Evolutionary conservation across 1,140 invertebrate species (phyloP).

Genomic region (Ostrea denselamellosa): DNA sequence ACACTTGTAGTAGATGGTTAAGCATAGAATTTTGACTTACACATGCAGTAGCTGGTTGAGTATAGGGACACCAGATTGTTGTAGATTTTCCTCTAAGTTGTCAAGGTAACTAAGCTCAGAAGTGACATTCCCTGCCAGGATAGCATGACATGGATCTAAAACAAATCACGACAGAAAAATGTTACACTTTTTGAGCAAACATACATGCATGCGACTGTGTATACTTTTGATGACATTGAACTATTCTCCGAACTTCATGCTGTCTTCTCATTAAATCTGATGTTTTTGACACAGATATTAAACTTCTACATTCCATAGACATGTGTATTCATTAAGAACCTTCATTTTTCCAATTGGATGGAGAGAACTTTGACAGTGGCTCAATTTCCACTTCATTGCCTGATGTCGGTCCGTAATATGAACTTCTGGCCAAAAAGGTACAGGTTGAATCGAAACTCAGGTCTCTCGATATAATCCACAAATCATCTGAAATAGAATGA

Average conservation of each 20-base stretch:
- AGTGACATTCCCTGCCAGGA: constrained; percentile 67
- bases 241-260: too few relatives aligned
- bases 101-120: constrained; percentile 68
- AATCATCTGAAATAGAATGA: constrained; percentile 65
- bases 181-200: too few relatives aligned
- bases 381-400: constrained; percentile 70
- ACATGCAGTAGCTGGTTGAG: constrained; percentile 64
- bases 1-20: too few relatives aligned
- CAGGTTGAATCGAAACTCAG: constrained; percentile 61
- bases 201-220: too few relatives aligned
- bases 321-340: constrained; percentile 43
- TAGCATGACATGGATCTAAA: constrained; percentile 68
- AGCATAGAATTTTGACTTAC: constrained; percentile 32
- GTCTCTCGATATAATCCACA: constrained; percentile 70
- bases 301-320: too few relatives aligned
- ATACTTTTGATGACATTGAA: too few relatives aligned
- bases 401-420: constrained; percentile 70
- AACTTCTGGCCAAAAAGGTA: constrained; percentile 70
- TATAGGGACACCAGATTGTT: constrained; percentile 61
- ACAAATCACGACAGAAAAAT: not conserved
- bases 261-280: too few relatives aligned
- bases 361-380: constrained; percentile 65
- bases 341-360: constrained; percentile 70
- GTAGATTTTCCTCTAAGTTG: constrained; percentile 68
- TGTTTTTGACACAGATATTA: too few relatives aligned